phyloP scores from a whole-genome alignment of 2,797 vertebrate species.

The Labroides dimidiatus region DNA sequence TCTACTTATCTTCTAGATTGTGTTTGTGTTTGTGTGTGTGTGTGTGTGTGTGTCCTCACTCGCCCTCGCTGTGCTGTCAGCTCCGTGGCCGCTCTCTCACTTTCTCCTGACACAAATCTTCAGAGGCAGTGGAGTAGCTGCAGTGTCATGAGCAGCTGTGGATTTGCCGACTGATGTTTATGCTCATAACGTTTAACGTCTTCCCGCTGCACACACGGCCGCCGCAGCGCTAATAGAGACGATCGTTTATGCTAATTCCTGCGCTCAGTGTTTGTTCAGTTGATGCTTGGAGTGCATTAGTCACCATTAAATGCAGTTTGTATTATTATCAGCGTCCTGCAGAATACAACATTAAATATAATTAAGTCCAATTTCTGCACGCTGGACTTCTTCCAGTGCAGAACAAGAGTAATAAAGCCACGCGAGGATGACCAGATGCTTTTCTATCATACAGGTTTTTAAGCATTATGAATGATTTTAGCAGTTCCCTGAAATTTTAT shows the following conservation, averaged over 20 bases:
- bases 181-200: conserved; percentile 2
- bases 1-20: conserved; percentile 2
- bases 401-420: conserved; percentile 15
- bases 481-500: too few relatives aligned
- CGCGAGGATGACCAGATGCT: too few relatives aligned
- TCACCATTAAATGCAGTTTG: conserved; percentile 54
- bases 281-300: conserved; percentile 52
- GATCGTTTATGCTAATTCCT: conserved; percentile 41
- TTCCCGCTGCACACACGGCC: conserved; percentile 14
- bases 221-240: conserved; percentile 18
- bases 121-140: background rate
- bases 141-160: conserved; percentile 12
- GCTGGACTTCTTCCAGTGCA: conserved; percentile 33
- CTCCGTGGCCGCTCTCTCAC: background rate
- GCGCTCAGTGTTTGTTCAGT: conserved; percentile 40
- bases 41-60: conserved; percentile 3
- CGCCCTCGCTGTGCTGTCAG: conserved; percentile 16
- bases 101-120: background rate
- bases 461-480: too few relatives aligned
- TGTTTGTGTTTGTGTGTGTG: background rate
- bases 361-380: conserved; percentile 32
- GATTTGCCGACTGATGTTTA: conserved; percentile 13
- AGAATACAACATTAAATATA: conserved; percentile 46
- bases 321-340: conserved; percentile 40
- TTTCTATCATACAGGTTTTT: too few relatives aligned